Conservation (phyloP, 2,888 invertebrate species). For the Fragum sueziense region DNA sequence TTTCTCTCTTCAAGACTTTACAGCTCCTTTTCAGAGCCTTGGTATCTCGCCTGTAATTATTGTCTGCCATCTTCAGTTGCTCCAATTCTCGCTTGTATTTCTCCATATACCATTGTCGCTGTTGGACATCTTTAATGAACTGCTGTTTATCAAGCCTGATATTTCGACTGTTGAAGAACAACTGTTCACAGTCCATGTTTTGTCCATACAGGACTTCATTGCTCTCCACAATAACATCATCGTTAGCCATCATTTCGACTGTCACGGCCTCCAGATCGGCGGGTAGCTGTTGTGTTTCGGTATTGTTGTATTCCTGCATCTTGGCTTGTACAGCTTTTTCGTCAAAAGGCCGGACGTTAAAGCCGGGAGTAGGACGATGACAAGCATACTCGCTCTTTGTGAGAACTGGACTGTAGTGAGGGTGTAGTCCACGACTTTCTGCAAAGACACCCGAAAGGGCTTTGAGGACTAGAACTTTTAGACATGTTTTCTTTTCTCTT, state of each 20-base stretch:
- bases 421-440: too few species aligned
- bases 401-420: background rate
- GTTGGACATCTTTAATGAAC: background rate
- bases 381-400: background rate
- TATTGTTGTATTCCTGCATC: background rate
- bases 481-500: too few species aligned
- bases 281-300: background rate
- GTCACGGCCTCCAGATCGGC: background rate
- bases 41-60: background rate
- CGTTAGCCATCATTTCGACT: background rate
- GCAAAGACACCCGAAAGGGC: too few species aligned
- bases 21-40: background rate
- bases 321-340: background rate
- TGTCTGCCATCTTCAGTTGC: background rate
- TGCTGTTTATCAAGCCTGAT: background rate
- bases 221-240: background rate
- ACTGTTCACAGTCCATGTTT: background rate
- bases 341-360: background rate
- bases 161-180: background rate
- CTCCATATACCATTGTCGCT: background rate
- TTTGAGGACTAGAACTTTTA: too few species aligned
- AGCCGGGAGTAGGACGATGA: background rate
- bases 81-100: background rate
- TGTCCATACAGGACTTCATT: background rate
- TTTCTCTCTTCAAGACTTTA: background rate